phyloP scores from a whole-genome alignment of 2,888 invertebrate genomes.

The Entomobrya multifasciata region DNA sequence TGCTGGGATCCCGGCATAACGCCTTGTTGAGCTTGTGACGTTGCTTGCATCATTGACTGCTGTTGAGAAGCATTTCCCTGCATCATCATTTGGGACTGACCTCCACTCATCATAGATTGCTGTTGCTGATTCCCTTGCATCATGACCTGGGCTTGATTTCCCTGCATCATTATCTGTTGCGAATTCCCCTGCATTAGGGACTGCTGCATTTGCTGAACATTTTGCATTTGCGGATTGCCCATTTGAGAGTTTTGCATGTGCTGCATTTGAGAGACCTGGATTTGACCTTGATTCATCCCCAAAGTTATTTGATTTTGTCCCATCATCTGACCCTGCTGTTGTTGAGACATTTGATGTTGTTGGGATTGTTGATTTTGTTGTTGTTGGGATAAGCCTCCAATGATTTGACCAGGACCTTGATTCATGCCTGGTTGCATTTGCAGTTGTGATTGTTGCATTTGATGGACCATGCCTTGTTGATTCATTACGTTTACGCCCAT shows the following conservation, averaged over 20 bases:
- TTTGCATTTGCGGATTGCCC: constrained; percentile 68
- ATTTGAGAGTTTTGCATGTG: constrained; percentile 63
- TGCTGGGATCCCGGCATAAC: constrained; percentile 48
- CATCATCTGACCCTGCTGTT: constrained; percentile 79
- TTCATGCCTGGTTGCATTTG: constrained; percentile 69
- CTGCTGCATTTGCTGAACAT: constrained; percentile 52
- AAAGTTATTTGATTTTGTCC: constrained; percentile 50
- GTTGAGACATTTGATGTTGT: constrained; percentile 81
- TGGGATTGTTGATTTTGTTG: constrained; percentile 69
- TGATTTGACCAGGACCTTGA: constrained; percentile 52
- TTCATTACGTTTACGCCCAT: constrained; percentile 68
- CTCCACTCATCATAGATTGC: constrained; percentile 47
- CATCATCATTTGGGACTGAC: constrained; percentile 71
- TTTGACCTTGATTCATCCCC: constrained; percentile 65
- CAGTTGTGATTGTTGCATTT: constrained; percentile 73
- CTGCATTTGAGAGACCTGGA: constrained; percentile 59
- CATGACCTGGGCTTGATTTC: constrained; percentile 38
- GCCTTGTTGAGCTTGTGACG: constrained; percentile 70
- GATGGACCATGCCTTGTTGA: constrained; percentile 80
- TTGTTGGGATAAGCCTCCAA: constrained; percentile 55
- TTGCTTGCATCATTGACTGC: constrained; percentile 59
- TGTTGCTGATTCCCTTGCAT: constrained; percentile 58
- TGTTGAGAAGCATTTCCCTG: constrained; percentile 60
- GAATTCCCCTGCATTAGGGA: constrained; percentile 45
- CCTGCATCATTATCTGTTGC: constrained; percentile 62